Evolutionary conservation across 2,888 invertebrate genomes (phyloP).

Genomic region (Oasisia sp.): DNA sequence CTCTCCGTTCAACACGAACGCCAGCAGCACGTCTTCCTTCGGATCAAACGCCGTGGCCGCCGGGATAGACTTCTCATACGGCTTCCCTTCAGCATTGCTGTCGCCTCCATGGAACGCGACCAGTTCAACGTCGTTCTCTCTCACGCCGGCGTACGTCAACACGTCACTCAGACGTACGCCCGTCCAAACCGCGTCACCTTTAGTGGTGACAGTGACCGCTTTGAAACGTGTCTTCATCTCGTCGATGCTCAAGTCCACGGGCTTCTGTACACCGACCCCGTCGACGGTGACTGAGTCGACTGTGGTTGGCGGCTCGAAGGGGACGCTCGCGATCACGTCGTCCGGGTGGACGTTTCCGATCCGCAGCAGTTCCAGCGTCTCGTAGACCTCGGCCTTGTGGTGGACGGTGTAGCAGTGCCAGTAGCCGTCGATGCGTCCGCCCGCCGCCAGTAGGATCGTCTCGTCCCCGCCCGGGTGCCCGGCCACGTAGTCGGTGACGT

Average conservation of each 20-base stretch:
- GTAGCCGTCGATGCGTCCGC: slow-evolving; percentile 87
- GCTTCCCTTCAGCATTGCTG: slow-evolving; percentile 82
- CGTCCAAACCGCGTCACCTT: slow-evolving; percentile 81
- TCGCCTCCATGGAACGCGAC: slow-evolving; percentile 73
- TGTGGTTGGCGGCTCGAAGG: slow-evolving; percentile 68
- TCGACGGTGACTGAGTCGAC: slow-evolving; percentile 75
- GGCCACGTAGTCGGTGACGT: slow-evolving; percentile 88
- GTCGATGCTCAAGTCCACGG: slow-evolving; percentile 70
- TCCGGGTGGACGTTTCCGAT: slow-evolving; percentile 81
- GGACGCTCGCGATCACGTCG: slow-evolving; percentile 31
- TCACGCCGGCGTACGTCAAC: slow-evolving; percentile 62
- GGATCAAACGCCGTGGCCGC: slow-evolving; percentile 71
- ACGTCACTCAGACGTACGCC: slow-evolving; percentile 64
- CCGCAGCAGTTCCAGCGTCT: slow-evolving; percentile 83
- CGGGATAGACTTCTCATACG: slow-evolving; percentile 93
- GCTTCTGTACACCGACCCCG: slow-evolving; percentile 68
- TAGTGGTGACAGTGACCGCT: slow-evolving; percentile 80
- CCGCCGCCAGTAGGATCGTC: slow-evolving; percentile 91
- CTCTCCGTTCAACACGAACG: slow-evolving; percentile 94
- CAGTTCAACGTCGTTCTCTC: slow-evolving; percentile 54
- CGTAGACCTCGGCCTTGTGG: slow-evolving; percentile 71
- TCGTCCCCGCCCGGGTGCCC: slow-evolving; percentile 86
- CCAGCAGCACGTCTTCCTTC: slow-evolving; percentile 82
- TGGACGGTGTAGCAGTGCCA: slow-evolving; percentile 82
- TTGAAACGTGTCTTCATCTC: slow-evolving; percentile 78